Evolutionary conservation across 2,797 vertebrate genomes (phyloP).

Genomic region (Antrozous pallidus): DNA sequence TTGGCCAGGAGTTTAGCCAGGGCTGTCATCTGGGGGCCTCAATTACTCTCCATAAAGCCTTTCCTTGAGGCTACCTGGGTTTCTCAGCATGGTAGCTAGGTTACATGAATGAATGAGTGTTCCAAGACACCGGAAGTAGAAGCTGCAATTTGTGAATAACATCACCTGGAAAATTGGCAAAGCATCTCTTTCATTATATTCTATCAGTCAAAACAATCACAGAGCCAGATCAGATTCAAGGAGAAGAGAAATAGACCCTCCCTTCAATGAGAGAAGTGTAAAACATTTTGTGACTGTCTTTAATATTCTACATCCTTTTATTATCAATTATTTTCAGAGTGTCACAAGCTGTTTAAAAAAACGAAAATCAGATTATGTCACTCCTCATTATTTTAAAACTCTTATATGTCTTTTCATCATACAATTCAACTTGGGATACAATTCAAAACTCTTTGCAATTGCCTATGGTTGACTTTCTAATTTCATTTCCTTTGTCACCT

Average conservation of each 20-base stretch:
- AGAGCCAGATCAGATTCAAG: not conserved
- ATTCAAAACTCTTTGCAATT: not conserved
- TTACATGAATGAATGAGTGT: not conserved
- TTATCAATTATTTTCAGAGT: slow-evolving; percentile 42
- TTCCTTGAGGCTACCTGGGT: not conserved
- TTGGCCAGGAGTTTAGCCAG: not conserved
- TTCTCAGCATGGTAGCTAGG: not conserved
- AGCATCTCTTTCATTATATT: slow-evolving; percentile 35
- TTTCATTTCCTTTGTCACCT: not conserved
- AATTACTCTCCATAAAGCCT: not conserved
- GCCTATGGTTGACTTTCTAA: not conserved
- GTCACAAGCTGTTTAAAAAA: slow-evolving; percentile 9
- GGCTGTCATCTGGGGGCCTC: not conserved
- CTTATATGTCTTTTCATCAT: not conserved
- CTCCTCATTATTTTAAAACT: slow-evolving; percentile 15
- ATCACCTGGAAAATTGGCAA: slow-evolving; percentile 24
- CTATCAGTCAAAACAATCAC: slow-evolving; percentile 45
- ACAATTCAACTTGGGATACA: not conserved
- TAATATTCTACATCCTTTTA: slow-evolving; percentile 35
- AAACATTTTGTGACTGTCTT: slow-evolving; percentile 7
- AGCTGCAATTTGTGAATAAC: slow-evolving; percentile 14
- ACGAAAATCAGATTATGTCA: slow-evolving; percentile 42
- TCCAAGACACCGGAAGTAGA: not conserved
- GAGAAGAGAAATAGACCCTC: not conserved
- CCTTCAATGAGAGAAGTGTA: slow-evolving; percentile 34